phyloP scores from a whole-genome alignment of 2,113 vertebrate species.

The Anser brachyrhynchus region DNA sequence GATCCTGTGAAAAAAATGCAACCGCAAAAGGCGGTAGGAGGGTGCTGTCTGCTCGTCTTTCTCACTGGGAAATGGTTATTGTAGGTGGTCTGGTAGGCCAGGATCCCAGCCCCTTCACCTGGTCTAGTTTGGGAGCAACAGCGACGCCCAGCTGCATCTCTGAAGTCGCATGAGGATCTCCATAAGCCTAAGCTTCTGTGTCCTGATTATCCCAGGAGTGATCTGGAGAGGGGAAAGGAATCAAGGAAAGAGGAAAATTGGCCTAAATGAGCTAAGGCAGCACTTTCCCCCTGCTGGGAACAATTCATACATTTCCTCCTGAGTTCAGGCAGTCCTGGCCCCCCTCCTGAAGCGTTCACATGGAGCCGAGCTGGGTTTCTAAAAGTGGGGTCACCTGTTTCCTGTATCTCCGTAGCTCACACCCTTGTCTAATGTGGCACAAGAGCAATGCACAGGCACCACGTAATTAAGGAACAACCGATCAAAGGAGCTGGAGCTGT shows the following conservation, averaged over 20 bases:
- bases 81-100: neutral
- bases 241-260: neutral
- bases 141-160: neutral
- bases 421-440: neutral
- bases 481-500: neutral
- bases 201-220: neutral
- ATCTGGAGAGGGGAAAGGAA: neutral
- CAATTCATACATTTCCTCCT: neutral
- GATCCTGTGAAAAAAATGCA: neutral
- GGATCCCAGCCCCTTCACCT: accelerated
- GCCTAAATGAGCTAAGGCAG: neutral
- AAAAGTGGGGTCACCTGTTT: neutral
- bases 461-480: neutral
- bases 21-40: neutral
- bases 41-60: neutral
- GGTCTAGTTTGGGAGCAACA: neutral
- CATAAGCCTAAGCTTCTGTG: neutral
- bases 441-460: neutral
- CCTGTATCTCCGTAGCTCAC: neutral
- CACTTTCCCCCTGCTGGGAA: neutral
- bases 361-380: neutral
- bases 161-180: neutral
- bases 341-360: neutral
- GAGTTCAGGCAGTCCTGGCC: neutral
- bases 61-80: neutral